These are phyloP conservation scores for Sebastes matsubarae DNA, from an alignment of 2,797 vertebrate species.

Conservation along the genomic window DNA sequence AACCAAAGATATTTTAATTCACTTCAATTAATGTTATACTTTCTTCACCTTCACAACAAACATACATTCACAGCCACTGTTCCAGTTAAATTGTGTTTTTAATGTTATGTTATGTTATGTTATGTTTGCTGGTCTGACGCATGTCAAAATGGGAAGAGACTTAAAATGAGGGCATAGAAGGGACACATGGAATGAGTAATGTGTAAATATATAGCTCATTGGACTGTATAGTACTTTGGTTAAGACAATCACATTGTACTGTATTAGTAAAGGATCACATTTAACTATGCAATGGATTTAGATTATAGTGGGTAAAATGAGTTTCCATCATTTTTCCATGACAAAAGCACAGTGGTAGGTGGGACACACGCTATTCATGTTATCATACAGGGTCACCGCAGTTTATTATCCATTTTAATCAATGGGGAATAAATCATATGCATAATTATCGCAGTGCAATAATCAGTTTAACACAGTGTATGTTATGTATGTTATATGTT, in stretches of 20 bases:
- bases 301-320: slow-evolving; percentile 3
- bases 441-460: slow-evolving; percentile 70
- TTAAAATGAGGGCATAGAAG: slow-evolving; percentile 19
- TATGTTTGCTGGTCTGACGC: slow-evolving; percentile 45
- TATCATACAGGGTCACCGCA: slow-evolving; percentile 35
- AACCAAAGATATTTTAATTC: slow-evolving; percentile 69
- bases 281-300: not conserved
- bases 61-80: slow-evolving; percentile 23
- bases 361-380: slow-evolving; percentile 18
- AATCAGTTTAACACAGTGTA: slow-evolving; percentile 55
- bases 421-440: slow-evolving; percentile 33
- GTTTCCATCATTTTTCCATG: slow-evolving; percentile 23
- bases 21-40: slow-evolving; percentile 53
- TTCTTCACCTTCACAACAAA: slow-evolving; percentile 30
- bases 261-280: slow-evolving; percentile 15
- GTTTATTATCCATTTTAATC: slow-evolving; percentile 38
- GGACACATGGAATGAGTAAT: slow-evolving; percentile 13
- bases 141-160: slow-evolving; percentile 36
- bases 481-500: slow-evolving; percentile 37
- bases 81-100: slow-evolving; percentile 32
- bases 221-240: slow-evolving; percentile 30
- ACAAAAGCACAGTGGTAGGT: slow-evolving; percentile 7
- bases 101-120: slow-evolving; percentile 23
- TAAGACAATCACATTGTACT: slow-evolving; percentile 3
- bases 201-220: slow-evolving; percentile 52